phyloP scores from a whole-genome alignment of 1,140 invertebrate genomes.

The Mesaphorura yosii region DNA sequence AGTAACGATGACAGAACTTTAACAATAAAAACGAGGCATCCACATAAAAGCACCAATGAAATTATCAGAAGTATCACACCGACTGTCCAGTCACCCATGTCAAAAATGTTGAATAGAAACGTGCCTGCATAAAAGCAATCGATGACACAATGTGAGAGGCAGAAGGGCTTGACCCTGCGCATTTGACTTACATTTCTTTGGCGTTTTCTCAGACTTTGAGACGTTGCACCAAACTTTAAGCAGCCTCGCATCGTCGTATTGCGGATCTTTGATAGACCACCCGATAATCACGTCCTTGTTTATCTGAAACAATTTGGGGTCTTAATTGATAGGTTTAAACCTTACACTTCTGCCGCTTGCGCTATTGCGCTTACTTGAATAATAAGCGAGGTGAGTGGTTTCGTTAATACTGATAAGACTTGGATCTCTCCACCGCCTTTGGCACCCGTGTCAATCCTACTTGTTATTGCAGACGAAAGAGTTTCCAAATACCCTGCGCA shows the following conservation, averaged over 20 bases:
- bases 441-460: conserved; percentile 31
- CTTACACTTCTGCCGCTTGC: too few relatives aligned
- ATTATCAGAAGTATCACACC: conserved; percentile 36
- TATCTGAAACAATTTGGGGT: conserved; percentile 23
- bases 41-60: conserved; percentile 42
- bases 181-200: conserved; percentile 10
- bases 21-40: conserved; percentile 38
- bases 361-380: conserved; percentile 35
- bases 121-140: conserved; percentile 26
- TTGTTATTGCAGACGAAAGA: conserved; percentile 35
- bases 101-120: conserved; percentile 33
- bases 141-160: neutral
- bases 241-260: conserved; percentile 32
- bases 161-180: too few relatives aligned
- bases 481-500: conserved; percentile 38
- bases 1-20: conserved; percentile 38
- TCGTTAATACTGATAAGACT: conserved; percentile 41
- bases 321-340: neutral
- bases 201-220: neutral
- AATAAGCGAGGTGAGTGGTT: conserved; percentile 41
- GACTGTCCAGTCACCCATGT: conserved; percentile 28
- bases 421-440: conserved; percentile 37
- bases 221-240: conserved; percentile 32
- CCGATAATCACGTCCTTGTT: conserved; percentile 39
- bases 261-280: conserved; percentile 33